Conservation (phyloP, 92 coral and sea anemone genomes). For the Chrysogorgia sp. region DNA sequence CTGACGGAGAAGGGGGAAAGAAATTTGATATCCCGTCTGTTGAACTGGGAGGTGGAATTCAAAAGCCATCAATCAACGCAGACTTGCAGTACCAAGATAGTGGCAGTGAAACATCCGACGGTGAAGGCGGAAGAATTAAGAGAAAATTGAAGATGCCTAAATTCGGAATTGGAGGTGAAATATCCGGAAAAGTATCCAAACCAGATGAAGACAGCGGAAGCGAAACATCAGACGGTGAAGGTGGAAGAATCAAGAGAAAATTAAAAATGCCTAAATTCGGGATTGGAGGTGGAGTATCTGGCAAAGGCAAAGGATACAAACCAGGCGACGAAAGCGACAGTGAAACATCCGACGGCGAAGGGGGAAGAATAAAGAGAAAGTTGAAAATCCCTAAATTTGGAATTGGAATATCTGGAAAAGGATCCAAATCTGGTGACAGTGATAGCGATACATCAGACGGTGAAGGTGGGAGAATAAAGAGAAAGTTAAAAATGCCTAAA, state of each 20-base stretch:
- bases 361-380: conserved; percentile 36
- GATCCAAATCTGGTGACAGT: not conserved
- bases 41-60: conserved; percentile 6
- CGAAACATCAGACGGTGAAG: conserved; percentile 37
- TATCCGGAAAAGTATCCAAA: not conserved
- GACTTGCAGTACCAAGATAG: not conserved
- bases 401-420: not conserved
- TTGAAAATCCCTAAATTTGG: conserved; percentile 26
- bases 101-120: conserved; percentile 30
- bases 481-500: not conserved
- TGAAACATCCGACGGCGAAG: conserved; percentile 36
- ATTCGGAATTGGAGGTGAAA: conserved; percentile 3
- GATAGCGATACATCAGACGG: conserved; percentile 1
- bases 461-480: conserved; percentile 6
- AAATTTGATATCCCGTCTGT: not conserved
- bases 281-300: conserved; percentile 1
- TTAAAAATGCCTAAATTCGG: conserved; percentile 8
- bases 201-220: conserved; percentile 29
- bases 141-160: conserved; percentile 1
- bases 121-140: conserved; percentile 30
- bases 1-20: conserved; percentile 10
- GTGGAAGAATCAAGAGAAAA: conserved; percentile 37
- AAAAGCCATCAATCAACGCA: not conserved
- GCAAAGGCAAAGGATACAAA: not conserved
- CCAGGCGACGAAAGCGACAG: conserved; percentile 15